Conservation (phyloP, 2,797 vertebrate species). For the Channallabes apus region DNA sequence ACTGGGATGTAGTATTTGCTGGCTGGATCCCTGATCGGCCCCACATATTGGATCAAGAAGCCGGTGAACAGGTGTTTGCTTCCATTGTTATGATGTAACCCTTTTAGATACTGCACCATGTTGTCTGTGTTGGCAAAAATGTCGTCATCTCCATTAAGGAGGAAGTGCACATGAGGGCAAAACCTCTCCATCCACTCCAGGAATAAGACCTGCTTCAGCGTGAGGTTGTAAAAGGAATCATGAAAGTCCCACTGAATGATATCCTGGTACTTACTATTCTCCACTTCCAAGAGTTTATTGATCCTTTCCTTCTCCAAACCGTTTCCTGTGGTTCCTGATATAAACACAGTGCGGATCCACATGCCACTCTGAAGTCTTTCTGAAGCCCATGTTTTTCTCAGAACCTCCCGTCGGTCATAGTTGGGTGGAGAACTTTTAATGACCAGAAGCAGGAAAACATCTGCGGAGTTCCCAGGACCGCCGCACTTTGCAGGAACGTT, state of each 20-base stretch:
- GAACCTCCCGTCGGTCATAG: no score
- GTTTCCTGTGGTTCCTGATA: conserved; percentile 61
- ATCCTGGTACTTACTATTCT: conserved; percentile 71
- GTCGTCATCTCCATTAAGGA: conserved; percentile 83
- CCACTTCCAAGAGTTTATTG: conserved; percentile 71
- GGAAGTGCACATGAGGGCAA: conserved; percentile 72
- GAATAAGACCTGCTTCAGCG: conserved; percentile 84
- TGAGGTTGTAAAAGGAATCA: conserved; percentile 87
- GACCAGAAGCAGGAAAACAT: conserved; percentile 80
- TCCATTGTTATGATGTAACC: conserved; percentile 53
- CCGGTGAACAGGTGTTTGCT: conserved; percentile 76
- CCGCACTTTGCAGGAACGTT: conserved; percentile 74
- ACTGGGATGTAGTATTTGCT: conserved; percentile 83
- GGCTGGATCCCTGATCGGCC: conserved; percentile 65
- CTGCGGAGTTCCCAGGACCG: conserved; percentile 54
- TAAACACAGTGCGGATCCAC: conserved; percentile 74
- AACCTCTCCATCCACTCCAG: conserved; percentile 75
- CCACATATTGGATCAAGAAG: conserved; percentile 63
- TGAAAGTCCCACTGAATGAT: conserved; percentile 84
- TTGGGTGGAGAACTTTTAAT: no score
- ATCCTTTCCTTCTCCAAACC: conserved; percentile 64
- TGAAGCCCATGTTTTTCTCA: conserved; percentile 83
- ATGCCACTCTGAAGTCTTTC: conserved; percentile 67
- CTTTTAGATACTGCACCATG: conserved; percentile 69
- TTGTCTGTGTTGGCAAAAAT: conserved; percentile 82